A percentile compares a stretch with the other conserved stretches of the same genome.
Evolutionary conservation across 2,888 invertebrate species (phyloP).

Genomic region (Himalopsyche kuldschensis): DNA sequence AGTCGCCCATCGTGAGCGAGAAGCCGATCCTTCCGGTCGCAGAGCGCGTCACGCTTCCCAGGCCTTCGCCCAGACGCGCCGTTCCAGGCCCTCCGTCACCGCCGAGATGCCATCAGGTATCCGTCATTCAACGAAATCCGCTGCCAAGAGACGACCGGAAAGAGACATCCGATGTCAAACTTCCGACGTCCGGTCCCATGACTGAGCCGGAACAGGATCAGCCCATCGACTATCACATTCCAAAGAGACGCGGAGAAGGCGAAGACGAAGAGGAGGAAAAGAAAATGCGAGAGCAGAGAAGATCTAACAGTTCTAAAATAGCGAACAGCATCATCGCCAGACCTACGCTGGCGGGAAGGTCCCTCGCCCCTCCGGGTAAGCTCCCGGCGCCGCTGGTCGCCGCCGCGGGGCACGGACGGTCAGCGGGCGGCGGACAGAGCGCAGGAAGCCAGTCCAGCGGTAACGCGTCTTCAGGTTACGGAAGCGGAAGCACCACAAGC

Average conservation of each 20-base stretch:
- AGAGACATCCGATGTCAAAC: constrained; percentile 54
- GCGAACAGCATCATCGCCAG: constrained; percentile 59
- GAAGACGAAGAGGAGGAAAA: constrained; percentile 72
- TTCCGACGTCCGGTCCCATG: constrained; percentile 56
- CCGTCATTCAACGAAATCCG: constrained; percentile 83
- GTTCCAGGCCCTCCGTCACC: constrained; percentile 62
- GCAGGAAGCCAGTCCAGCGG: constrained; percentile 58
- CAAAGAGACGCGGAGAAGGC: constrained; percentile 72
- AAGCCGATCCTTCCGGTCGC: constrained; percentile 65
- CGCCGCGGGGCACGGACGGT: constrained; percentile 80
- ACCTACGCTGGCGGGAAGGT: constrained; percentile 60
- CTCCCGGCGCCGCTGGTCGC: constrained; percentile 69
- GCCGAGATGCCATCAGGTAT: constrained; percentile 70
- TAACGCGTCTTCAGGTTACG: constrained; percentile 51
- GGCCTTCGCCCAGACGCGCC: constrained; percentile 49
- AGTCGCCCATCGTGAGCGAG: constrained; percentile 63
- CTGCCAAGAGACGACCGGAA: constrained; percentile 56
- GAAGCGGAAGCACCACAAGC: constrained; percentile 60
- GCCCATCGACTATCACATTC: constrained; percentile 86
- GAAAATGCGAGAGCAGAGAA: constrained; percentile 68
- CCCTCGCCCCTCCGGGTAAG: constrained; percentile 58
- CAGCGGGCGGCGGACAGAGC: constrained; percentile 62
- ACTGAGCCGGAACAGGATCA: constrained; percentile 78
- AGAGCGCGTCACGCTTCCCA: constrained; percentile 63
- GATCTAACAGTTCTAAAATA: constrained; percentile 69